Base-by-base conservation (phyloP, 2,888 invertebrate species). In the Nysson spinosus region DNA sequence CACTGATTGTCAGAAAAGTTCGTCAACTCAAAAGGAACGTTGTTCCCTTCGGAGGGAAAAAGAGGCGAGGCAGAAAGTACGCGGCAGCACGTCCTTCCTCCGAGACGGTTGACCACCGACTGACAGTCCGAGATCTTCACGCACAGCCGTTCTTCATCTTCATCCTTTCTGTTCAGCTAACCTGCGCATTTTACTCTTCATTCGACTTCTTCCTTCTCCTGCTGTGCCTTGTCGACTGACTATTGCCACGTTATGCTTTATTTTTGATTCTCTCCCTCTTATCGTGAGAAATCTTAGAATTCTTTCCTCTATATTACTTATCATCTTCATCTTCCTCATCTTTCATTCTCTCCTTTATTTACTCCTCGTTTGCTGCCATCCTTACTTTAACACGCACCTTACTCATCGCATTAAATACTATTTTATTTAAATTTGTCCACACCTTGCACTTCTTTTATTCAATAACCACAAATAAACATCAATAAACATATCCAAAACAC, bases 21-120 rank as follows among this genome's bases (percentile, higher is more conserved):
- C 9, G 30, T n/a, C 11, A 4, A 9, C n/a, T 7, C 7, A 30
- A 9, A n/a, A 20, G 2, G 20, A 20, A 39, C 9, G 39, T 4
- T 4, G 5, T 4, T 1, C 11, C 20, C 22, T 5, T 24, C 17
- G 24, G 19, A 5, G 34, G 40, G 28, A 22, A 12, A 49, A 20
- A 17, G 55, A 63, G 26, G 22, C 42, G 37, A 60, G 24, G 40
- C 32, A 44, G 39, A 39, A 56, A 47, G 46, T 50, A 63, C 51
- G 39, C 52, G 24, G 56, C 51, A 55, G 39, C 43, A 68, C 81
- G 82, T 82, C 82, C 79, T 80, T 75, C 68, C 81, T 72, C 71
- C 67, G 75, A 78, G 83, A 84, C 83, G 86, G 86, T 80, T 84
- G 80, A 82, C 78, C 83, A 86, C 83, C 85, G 82, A 87, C 86